A percentile compares a stretch with the other conserved stretches of the same genome.
Conservation (phyloP, 2,113 vertebrate species). For the Pan troglodytes region NHGRI_mPanTro3-v2.1_pri NC_072412.2:100289501-100290000, state of each 20-base stretch:
- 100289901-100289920: no score
- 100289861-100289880: neutral
- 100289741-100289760: neutral
- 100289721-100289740: neutral
- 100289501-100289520: conserved; percentile 68
- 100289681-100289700: neutral
- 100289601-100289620: conserved; percentile 49
- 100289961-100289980: no score
- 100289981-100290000: no score
- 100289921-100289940: no score
- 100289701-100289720: neutral
- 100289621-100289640: conserved; percentile 9
- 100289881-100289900: no score
- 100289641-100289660: neutral
- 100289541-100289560: conserved; percentile 62
- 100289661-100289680: neutral
- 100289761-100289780: neutral
- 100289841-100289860: neutral
- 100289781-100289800: neutral
- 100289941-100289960: no score
- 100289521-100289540: conserved; percentile 58
- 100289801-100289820: neutral
- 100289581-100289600: conserved; percentile 51
- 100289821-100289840: neutral
- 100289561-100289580: conserved; percentile 16